Percentiles rank a stretch among this genome's conserved stretches.
These are phyloP conservation scores for Crossaster papposus DNA, from an alignment of 53 echinoderm and acorn worm genomes.

Conservation along the genomic window DNA sequence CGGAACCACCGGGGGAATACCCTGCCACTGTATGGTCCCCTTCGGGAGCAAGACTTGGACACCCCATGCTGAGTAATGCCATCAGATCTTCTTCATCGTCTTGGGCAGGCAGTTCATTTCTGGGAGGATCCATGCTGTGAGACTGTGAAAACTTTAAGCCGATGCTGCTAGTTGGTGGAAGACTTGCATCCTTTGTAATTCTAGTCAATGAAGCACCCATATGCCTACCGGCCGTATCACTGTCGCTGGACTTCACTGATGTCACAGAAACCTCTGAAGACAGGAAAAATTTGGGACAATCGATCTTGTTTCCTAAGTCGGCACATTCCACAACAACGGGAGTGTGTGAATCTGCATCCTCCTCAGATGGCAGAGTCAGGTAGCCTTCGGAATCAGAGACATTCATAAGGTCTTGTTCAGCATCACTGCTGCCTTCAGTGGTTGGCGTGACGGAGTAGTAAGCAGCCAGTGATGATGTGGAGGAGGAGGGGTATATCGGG, in stretches of 20 bases:
- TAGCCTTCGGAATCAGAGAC: slow-evolving; percentile 67
- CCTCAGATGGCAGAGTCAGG: slow-evolving; percentile 58
- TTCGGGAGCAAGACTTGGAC: background rate
- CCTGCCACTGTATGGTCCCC: slow-evolving; percentile 6
- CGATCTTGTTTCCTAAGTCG: background rate
- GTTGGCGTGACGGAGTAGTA: slow-evolving; percentile 49
- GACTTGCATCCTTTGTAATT: background rate
- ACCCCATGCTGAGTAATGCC: slow-evolving; percentile 45
- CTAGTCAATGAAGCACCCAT: background rate
- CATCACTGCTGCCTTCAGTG: slow-evolving; percentile 49
- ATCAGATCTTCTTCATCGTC: slow-evolving; percentile 51
- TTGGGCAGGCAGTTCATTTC: background rate
- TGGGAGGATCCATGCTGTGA: background rate
- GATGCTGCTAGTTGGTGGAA: background rate
- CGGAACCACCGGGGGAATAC: slow-evolving; percentile 23
- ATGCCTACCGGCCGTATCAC: slow-evolving; percentile 6
- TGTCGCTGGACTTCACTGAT: slow-evolving; percentile 36
- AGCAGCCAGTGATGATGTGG: slow-evolving; percentile 49
- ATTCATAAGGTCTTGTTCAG: slow-evolving; percentile 19
- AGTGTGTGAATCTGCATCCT: slow-evolving; percentile 54
- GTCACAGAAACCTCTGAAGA: slow-evolving; percentile 43
- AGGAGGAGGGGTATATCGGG: slow-evolving; percentile 53
- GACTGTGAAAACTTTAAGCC: slow-evolving; percentile 8
- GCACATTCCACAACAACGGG: slow-evolving; percentile 22
- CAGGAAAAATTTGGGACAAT: slow-evolving; percentile 33